These are phyloP conservation scores for Daubentonia madagascariensis DNA, from an alignment of 2,113 vertebrate genomes.

Conservation along the genomic window DNA sequence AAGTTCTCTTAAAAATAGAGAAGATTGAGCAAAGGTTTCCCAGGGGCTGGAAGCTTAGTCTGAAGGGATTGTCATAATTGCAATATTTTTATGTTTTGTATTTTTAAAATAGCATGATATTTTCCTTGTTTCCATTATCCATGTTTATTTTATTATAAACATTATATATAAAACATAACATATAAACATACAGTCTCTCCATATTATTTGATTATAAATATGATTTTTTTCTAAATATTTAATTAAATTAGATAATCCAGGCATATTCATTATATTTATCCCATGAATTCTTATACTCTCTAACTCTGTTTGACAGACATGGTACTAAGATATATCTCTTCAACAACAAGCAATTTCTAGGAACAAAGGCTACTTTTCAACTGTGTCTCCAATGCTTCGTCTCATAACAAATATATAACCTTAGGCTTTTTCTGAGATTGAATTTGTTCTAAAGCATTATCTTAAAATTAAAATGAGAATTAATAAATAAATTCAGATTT, in stretches of 20 bases:
- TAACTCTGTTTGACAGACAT: neutral
- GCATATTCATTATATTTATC: neutral
- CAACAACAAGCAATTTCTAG: neutral
- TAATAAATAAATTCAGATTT: neutral
- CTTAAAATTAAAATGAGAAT: neutral
- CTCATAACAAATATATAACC: neutral
- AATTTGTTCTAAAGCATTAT: conserved; percentile 3
- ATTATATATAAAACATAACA: neutral
- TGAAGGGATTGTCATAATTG: neutral
- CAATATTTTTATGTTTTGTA: neutral
- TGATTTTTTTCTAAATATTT: neutral
- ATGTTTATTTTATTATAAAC: neutral
- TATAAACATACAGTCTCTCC: neutral
- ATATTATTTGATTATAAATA: neutral
- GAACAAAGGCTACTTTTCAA: neutral
- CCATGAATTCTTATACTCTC: neutral
- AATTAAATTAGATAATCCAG: neutral
- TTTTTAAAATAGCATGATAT: neutral
- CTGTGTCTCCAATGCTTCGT: neutral
- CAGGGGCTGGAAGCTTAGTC: neutral
- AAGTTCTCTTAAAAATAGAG: neutral
- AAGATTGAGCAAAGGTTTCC: neutral
- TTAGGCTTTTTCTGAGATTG: neutral
- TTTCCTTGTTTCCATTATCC: neutral
- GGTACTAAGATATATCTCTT: neutral